These are phyloP conservation scores for Buphagus erythrorhynchus DNA, from an alignment of 2,797 vertebrate genomes.

Conservation along the genomic window DNA sequence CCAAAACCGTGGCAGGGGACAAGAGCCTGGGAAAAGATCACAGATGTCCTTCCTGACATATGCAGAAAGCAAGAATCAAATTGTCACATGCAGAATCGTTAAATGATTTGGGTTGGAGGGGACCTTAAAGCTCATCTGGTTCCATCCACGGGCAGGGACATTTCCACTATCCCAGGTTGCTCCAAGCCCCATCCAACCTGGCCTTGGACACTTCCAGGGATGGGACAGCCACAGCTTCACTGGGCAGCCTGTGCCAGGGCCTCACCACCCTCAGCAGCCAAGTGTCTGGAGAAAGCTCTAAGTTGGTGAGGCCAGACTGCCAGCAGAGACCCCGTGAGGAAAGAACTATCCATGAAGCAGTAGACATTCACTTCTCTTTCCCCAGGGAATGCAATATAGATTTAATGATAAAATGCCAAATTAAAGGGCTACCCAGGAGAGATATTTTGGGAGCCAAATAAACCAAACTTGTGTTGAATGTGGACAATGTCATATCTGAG, in stretches of 20 bases:
- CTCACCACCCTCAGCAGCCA: not conserved
- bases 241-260: not conserved
- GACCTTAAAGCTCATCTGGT: not conserved
- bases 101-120: not conserved
- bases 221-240: not conserved
- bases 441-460: not conserved
- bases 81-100: not conserved
- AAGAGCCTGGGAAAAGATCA: not conserved
- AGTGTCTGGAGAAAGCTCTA: not conserved
- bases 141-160: not conserved
- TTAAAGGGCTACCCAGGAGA: not conserved
- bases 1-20: not conserved
- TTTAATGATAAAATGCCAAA: not conserved
- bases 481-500: not conserved
- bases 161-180: not conserved
- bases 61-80: not conserved
- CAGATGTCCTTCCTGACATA: not conserved
- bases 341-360: not conserved
- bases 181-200: accelerated
- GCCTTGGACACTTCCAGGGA: not conserved
- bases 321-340: not conserved
- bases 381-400: not conserved
- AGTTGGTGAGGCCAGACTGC: not conserved
- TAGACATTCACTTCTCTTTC: not conserved
- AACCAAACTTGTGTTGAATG: not conserved